These are phyloP conservation scores for Trichopoda pennipes DNA, from an alignment of 2,888 invertebrate genomes.

Conservation along the genomic window DNA sequence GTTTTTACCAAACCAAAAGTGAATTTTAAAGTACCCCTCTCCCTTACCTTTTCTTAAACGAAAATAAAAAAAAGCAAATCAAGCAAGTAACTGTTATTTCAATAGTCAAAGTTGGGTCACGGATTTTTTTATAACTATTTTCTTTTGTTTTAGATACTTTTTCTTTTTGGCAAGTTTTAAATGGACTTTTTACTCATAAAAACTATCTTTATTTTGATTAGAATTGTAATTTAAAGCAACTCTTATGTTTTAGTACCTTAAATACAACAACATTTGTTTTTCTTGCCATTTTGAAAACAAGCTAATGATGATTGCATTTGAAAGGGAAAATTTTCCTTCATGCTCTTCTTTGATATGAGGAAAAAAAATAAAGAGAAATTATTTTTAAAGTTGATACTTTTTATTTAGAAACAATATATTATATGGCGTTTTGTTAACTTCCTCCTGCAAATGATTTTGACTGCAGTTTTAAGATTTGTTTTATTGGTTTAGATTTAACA, in stretches of 20 bases:
- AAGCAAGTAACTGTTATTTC: conserved; percentile 58
- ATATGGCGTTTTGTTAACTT: no score
- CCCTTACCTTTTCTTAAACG: conserved; percentile 10
- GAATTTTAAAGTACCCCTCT: conserved; percentile 37
- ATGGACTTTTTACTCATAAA: conserved; percentile 42
- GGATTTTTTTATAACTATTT: conserved; percentile 63
- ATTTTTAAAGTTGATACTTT: no score
- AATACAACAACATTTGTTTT: conserved; percentile 37
- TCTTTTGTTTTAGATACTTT: conserved; percentile 41
- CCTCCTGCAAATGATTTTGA: no score
- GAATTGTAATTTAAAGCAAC: conserved; percentile 66
- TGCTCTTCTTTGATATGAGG: no score
- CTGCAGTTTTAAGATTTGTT: no score
- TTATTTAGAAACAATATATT: no score
- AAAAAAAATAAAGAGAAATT: no score
- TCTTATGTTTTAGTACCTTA: conserved; percentile 53
- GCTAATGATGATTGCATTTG: conserved; percentile 36
- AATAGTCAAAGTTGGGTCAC: conserved; percentile 69
- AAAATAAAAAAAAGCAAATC: conserved; percentile 23
- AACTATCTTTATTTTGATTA: conserved; percentile 57
- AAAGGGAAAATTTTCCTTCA: no score
- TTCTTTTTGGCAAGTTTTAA: conserved; percentile 39
- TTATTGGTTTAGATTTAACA: background rate
- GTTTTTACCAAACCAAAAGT: conserved; percentile 9
- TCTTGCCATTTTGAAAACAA: background rate